phyloP scores from a whole-genome alignment of 2,888 invertebrate genomes.

The Leptinotarsa peninsularis region DNA sequence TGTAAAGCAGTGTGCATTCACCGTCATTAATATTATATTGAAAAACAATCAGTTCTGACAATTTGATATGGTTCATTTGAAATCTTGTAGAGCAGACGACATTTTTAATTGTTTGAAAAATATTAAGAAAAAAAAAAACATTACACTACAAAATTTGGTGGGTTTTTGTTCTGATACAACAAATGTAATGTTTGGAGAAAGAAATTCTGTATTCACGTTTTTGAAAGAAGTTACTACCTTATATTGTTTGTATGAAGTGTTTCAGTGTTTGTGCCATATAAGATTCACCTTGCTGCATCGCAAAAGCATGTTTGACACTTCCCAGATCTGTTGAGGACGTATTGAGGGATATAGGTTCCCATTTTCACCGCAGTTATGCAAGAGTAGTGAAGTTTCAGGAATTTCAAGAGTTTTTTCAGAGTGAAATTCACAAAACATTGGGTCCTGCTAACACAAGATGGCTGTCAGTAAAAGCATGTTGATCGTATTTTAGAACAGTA shows the following conservation, averaged over 20 bases:
- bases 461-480: constrained; percentile 52
- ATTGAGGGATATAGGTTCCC: constrained; percentile 24
- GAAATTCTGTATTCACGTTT: background rate
- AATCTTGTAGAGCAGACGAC: no score
- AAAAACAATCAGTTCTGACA: background rate
- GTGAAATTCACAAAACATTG: constrained; percentile 55
- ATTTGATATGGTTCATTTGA: background rate
- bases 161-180: constrained; percentile 1
- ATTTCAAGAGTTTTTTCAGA: constrained; percentile 56
- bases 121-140: background rate
- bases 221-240: background rate
- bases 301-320: background rate
- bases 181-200: constrained; percentile 20
- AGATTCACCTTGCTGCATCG: background rate
- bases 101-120: no score
- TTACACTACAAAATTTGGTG: background rate
- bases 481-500: constrained; percentile 35
- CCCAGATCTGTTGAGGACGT: constrained; percentile 2
- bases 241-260: constrained; percentile 4
- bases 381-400: constrained; percentile 50
- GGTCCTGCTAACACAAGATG: constrained; percentile 50
- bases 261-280: background rate
- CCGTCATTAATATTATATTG: background rate
- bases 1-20: background rate
- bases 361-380: constrained; percentile 48